Percentiles rank a stretch among this genome's conserved stretches.
Conservation (phyloP, 2,113 vertebrate species). For the Chaetodon auriga region DNA sequence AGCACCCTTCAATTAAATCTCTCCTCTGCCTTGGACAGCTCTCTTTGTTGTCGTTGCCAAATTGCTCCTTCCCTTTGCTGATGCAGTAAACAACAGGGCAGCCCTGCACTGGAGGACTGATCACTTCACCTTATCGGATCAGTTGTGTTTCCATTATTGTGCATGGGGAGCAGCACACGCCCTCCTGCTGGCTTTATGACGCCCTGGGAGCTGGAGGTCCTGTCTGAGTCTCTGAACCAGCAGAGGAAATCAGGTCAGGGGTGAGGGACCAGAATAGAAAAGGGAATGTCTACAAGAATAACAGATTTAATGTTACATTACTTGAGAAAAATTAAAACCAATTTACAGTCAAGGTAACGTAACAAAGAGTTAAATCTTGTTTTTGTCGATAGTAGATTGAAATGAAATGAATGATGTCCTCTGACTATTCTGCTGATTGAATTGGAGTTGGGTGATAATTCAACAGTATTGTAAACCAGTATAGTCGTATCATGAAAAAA, state of each 20-base stretch:
- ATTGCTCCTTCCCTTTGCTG: constrained; percentile 57
- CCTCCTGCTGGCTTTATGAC: constrained; percentile 76
- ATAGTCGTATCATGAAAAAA: not conserved
- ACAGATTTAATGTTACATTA: not conserved
- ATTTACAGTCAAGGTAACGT: not conserved
- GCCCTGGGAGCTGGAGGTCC: constrained; percentile 38
- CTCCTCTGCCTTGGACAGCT: constrained; percentile 49
- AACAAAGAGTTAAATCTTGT: no score
- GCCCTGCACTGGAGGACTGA: constrained; percentile 22
- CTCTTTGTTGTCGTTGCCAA: constrained; percentile 68
- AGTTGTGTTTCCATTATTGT: constrained; percentile 60
- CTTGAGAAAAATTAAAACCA: not conserved
- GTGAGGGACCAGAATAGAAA: constrained; percentile 52
- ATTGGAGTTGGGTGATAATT: not conserved
- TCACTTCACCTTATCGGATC: constrained; percentile 50
- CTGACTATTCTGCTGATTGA: not conserved
- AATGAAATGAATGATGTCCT: not conserved
- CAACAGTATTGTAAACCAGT: no score
- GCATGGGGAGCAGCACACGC: constrained; percentile 38
- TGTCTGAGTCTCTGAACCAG: constrained; percentile 46
- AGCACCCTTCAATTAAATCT: constrained; percentile 66
- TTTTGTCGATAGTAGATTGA: not conserved
- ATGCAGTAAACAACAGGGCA: constrained; percentile 62
- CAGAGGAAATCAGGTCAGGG: constrained; percentile 54
- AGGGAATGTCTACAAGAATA: not conserved